Conservation (phyloP, 2,113 vertebrate genomes). For the Balaeniceps rex region DNA sequence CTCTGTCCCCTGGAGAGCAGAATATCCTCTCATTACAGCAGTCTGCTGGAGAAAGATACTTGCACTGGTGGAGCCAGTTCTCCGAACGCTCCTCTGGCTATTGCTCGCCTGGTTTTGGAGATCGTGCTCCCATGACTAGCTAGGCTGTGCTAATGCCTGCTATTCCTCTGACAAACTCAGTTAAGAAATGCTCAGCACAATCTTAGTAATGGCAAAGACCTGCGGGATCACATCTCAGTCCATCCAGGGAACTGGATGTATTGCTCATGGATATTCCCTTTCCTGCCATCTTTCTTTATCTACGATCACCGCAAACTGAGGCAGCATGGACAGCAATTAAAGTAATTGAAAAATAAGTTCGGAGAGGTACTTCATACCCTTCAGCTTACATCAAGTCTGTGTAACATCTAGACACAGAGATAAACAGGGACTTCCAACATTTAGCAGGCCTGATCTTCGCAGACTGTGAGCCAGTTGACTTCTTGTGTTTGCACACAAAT, state of each 20-base stretch:
- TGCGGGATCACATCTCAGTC: accelerated
- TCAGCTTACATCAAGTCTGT: not conserved
- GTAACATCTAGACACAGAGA: not conserved
- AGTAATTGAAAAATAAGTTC: not conserved
- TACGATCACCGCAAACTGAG: not conserved
- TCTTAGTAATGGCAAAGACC: not conserved
- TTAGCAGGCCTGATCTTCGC: not conserved
- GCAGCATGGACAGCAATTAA: not conserved
- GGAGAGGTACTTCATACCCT: not conserved
- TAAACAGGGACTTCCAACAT: not conserved
- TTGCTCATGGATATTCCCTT: not conserved
- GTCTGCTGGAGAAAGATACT: not conserved
- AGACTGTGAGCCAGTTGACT: not conserved
- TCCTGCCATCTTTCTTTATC: not conserved
- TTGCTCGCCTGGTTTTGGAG: not conserved
- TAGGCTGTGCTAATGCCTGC: not conserved
- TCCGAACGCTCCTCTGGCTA: accelerated
- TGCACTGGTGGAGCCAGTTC: not conserved
- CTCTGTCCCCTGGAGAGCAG: not conserved
- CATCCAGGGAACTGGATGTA: not conserved
- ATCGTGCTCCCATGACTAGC: not conserved
- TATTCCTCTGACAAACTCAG: not conserved
- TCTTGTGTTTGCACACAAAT: not conserved
- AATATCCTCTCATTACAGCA: not conserved
- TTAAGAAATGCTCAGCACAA: not conserved